Conservation (phyloP, 2,113 vertebrate species). For the Candoia aspera region DNA sequence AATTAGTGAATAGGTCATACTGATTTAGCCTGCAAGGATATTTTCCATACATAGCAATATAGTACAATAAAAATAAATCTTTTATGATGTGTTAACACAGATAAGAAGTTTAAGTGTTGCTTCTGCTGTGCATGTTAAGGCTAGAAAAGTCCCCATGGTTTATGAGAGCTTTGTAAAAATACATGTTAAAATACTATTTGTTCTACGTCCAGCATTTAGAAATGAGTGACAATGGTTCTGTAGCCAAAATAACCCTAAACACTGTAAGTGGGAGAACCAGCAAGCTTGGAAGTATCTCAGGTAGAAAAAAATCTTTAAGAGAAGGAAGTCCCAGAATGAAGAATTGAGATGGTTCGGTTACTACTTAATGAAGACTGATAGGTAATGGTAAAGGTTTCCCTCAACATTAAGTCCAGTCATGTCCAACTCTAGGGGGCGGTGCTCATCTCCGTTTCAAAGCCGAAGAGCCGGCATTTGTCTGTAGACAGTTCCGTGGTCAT, state of each 20-base stretch:
- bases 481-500: too few species aligned
- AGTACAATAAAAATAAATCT: conserved; percentile 35
- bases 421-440: too few species aligned
- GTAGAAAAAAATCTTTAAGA: neutral
- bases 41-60: neutral
- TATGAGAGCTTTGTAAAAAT: neutral
- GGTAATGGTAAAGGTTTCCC: too few species aligned
- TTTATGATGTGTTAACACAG: conserved; percentile 37
- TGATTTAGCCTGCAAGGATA: neutral
- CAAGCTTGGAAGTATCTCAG: neutral
- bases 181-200: neutral
- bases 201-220: neutral
- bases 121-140: neutral
- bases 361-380: neutral
- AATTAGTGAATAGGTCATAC: conserved; percentile 27
- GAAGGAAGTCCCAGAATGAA: neutral
- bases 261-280: neutral
- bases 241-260: neutral
- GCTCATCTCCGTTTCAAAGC: too few species aligned
- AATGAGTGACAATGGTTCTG: neutral
- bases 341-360: neutral
- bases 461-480: too few species aligned
- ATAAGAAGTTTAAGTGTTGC: conserved; percentile 44
- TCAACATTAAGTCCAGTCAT: too few species aligned
- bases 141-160: conserved; percentile 22